Conservation (phyloP, 1,140 invertebrate genomes). For the Zaprionus tsacasi region DNA sequence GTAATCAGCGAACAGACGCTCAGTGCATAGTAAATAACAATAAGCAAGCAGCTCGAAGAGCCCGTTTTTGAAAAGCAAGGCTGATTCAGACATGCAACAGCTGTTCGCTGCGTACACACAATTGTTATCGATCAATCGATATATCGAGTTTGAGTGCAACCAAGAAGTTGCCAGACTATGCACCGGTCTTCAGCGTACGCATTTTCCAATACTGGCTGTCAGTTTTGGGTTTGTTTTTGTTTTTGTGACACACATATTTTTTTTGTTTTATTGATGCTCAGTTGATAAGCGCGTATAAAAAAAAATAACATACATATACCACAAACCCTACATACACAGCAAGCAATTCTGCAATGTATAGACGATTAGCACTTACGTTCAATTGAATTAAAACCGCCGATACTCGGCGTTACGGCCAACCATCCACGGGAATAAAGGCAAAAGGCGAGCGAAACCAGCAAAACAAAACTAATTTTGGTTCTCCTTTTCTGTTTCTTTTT, state of each 20-base stretch:
- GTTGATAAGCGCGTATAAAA: slow-evolving; percentile 44
- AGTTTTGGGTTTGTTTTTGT: slow-evolving; percentile 47
- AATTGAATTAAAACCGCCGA: slow-evolving; percentile 40
- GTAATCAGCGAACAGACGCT: slow-evolving; percentile 39
- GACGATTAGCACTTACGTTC: slow-evolving; percentile 16
- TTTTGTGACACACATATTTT: slow-evolving; percentile 35
- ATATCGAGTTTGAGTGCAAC: background rate
- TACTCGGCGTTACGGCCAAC: slow-evolving; percentile 21
- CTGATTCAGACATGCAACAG: slow-evolving; percentile 38
- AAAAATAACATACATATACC: slow-evolving; percentile 15
- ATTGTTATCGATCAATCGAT: background rate
- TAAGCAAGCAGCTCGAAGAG: slow-evolving; percentile 9
- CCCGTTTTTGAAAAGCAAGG: slow-evolving; percentile 44
- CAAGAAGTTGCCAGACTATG: background rate
- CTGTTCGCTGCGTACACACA: slow-evolving; percentile 15
- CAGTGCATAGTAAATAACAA: slow-evolving; percentile 48
- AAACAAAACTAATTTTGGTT: slow-evolving; percentile 38
- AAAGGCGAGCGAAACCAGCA: slow-evolving; percentile 35
- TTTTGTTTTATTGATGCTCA: slow-evolving; percentile 51
- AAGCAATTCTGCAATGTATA: slow-evolving; percentile 43
- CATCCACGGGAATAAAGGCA: slow-evolving; percentile 10
- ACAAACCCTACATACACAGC: slow-evolving; percentile 12
- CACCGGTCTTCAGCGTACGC: background rate
- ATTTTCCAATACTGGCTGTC: slow-evolving; percentile 34
- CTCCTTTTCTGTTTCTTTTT: background rate